Percentiles rank a stretch among this genome's conserved stretches.
phyloP scores from a whole-genome alignment of 2,888 invertebrate species.

The Sesia apiformis region DNA sequence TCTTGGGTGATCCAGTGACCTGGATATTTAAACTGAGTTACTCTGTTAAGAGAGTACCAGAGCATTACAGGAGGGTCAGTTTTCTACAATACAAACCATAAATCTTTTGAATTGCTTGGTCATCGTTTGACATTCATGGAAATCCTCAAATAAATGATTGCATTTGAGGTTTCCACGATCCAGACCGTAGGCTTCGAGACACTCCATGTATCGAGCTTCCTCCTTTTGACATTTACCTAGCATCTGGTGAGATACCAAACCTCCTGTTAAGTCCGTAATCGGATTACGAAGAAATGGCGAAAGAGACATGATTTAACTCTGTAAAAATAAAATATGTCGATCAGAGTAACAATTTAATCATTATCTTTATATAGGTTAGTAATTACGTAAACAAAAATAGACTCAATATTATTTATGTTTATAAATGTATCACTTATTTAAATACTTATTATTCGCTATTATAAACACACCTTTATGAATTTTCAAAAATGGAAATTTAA shows the following conservation, averaged over 20 bases:
- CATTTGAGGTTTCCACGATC: conserved; percentile 79
- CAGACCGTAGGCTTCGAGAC: conserved; percentile 86
- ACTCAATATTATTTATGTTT: too few species aligned
- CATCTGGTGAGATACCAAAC: conserved; percentile 78
- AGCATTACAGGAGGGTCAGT: too few species aligned
- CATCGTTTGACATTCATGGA: conserved; percentile 78
- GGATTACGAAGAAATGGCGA: conserved; percentile 81
- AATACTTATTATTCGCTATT: too few species aligned
- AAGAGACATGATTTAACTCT: conserved; percentile 65
- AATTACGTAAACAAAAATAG: conserved; percentile 48
- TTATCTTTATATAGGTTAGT: conserved; percentile 10
- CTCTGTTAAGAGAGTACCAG: too few species aligned
- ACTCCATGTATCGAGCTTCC: conserved; percentile 83
- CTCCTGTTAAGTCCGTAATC: conserved; percentile 81
- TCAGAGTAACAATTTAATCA: neutral
- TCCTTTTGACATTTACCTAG: conserved; percentile 78
- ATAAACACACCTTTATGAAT: too few species aligned
- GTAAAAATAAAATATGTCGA: conserved; percentile 1
- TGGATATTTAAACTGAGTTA: too few species aligned
- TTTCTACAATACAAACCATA: conserved; percentile 42
- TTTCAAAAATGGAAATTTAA: too few species aligned
- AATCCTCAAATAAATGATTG: conserved; percentile 76
- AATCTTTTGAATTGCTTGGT: conserved; percentile 77
- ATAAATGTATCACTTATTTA: too few species aligned
- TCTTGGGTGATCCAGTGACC: too few species aligned